Evolutionary conservation across 2,888 invertebrate genomes (phyloP).

Genomic region (Tenthredo mesomela): DNA sequence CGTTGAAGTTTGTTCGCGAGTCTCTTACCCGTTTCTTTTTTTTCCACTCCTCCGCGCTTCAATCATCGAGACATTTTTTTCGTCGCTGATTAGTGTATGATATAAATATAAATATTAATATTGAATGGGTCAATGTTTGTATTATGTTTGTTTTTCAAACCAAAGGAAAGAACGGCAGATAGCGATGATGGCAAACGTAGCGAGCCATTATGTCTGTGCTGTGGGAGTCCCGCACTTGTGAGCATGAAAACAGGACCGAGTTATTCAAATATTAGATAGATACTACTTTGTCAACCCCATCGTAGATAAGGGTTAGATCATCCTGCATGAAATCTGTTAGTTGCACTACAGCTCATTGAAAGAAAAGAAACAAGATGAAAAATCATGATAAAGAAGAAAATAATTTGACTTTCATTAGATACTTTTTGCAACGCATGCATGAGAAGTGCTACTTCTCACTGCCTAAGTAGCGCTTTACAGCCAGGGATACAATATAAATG

Average conservation of each 20-base stretch:
- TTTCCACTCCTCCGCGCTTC: not conserved
- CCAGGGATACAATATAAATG: too few relatives aligned
- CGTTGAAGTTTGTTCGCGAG: not conserved
- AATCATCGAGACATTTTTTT: not conserved
- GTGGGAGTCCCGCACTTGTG: not conserved
- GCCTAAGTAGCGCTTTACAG: too few relatives aligned
- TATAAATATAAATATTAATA: not conserved
- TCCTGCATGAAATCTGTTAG: not conserved
- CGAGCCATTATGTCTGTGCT: not conserved
- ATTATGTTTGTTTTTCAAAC: not conserved
- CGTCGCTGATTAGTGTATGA: not conserved
- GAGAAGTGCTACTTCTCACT: too few relatives aligned
- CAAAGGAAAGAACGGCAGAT: not conserved
- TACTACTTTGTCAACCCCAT: not conserved
- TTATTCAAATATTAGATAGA: conserved; percentile 20
- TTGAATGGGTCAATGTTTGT: conserved; percentile 7
- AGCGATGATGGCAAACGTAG: conserved; percentile 12
- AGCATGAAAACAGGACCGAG: conserved; percentile 32
- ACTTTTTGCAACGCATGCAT: too few relatives aligned
- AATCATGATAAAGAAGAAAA: not conserved
- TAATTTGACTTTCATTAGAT: too few relatives aligned
- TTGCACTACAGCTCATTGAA: not conserved
- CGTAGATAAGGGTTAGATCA: not conserved
- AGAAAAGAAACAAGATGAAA: not conserved
- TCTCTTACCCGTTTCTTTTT: not conserved